Conservation (phyloP, 2,113 vertebrate species). For the Engystomops pustulosus region DNA sequence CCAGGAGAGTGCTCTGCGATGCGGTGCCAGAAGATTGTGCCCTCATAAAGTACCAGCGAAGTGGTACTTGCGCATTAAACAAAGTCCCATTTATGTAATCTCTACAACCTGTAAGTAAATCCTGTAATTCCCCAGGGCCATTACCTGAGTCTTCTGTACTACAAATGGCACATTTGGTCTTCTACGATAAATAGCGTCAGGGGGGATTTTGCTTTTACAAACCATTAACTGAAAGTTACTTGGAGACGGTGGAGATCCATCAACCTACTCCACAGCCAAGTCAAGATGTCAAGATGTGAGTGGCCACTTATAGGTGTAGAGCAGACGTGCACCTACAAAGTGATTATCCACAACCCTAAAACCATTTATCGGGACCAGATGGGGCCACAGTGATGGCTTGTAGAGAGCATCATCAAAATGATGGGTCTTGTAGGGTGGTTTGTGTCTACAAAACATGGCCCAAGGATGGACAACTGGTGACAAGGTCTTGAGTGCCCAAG, state of each 20-base stretch:
- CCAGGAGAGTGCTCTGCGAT: too few relatives aligned
- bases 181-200: background rate
- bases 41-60: too few relatives aligned
- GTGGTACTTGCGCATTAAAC: too few relatives aligned
- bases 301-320: background rate
- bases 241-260: background rate
- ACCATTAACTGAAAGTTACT: slow-evolving; percentile 2
- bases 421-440: too few relatives aligned
- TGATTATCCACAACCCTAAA: too few relatives aligned
- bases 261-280: background rate
- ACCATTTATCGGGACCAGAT: too few relatives aligned
- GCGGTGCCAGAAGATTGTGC: too few relatives aligned
- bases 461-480: too few relatives aligned
- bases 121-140: slow-evolving; percentile 1
- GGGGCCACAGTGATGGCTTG: too few relatives aligned
- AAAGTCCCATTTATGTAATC: background rate
- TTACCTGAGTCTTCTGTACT: background rate
- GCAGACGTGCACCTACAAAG: background rate
- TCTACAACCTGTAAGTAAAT: slow-evolving; percentile 4
- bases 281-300: background rate
- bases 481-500: too few relatives aligned
- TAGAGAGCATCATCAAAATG: too few relatives aligned
- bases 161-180: slow-evolving; percentile 4
- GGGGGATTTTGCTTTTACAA: slow-evolving; percentile 6
- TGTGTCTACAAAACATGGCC: too few relatives aligned